Conservation (phyloP, 2,797 vertebrate genomes). For the Tadarida brasiliensis region DNA sequence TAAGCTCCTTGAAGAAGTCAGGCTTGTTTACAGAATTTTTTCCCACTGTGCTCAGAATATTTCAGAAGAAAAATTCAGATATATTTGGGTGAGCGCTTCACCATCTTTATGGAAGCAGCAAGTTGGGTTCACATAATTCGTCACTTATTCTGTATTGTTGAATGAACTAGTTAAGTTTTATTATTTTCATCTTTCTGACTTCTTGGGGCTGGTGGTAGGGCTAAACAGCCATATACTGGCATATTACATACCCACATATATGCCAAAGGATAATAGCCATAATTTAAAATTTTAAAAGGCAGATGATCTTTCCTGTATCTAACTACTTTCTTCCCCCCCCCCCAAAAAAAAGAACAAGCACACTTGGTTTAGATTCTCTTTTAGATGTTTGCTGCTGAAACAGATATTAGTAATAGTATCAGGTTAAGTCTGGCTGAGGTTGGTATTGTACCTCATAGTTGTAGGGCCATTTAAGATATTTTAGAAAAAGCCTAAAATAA, state of each 20-base stretch:
- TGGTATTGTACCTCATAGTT: neutral
- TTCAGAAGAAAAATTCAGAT: slow-evolving; percentile 53
- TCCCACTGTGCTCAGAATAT: slow-evolving; percentile 1
- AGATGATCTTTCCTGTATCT: neutral
- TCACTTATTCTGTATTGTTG: slow-evolving; percentile 39
- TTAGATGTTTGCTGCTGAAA: slow-evolving; percentile 29
- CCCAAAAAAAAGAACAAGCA: neutral
- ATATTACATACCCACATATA: neutral
- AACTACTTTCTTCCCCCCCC: neutral
- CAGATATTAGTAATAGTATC: neutral
- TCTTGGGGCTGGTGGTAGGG: neutral
- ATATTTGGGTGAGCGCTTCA: neutral
- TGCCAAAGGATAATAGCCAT: neutral
- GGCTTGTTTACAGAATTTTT: slow-evolving; percentile 29
- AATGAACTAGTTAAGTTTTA: slow-evolving; percentile 28
- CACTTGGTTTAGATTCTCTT: slow-evolving; percentile 41
- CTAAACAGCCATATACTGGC: neutral
- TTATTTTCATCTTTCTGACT: slow-evolving; percentile 36
- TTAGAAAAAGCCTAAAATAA: slow-evolving; percentile 28
- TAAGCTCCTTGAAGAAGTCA: slow-evolving; percentile 38
- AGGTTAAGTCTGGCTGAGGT: slow-evolving; percentile 6
- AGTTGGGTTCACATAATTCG: slow-evolving; percentile 21
- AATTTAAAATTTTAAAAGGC: slow-evolving; percentile 42
- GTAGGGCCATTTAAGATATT: slow-evolving; percentile 22
- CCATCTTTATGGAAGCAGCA: neutral